Evolutionary conservation across 2,888 invertebrate species (phyloP).

Genomic region (Chalcosyrphus nemorum): DNA sequence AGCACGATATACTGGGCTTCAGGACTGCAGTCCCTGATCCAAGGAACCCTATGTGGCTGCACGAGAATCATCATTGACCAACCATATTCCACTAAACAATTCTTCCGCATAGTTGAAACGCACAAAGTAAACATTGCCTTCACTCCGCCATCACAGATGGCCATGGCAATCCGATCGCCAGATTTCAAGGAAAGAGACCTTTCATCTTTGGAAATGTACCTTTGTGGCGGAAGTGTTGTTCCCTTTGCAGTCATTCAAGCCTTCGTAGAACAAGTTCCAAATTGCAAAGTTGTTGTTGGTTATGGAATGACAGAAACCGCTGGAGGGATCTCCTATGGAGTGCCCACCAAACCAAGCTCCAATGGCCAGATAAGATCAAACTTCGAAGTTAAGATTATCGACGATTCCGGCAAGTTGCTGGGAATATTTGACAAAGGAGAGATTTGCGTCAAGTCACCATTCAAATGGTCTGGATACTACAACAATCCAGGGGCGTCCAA

Average conservation of each 20-base stretch:
- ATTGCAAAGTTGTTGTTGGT: conserved; percentile 53
- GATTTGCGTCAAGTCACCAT: conserved; percentile 55
- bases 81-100: conserved; percentile 63
- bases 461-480: conserved; percentile 73
- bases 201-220: conserved; percentile 61
- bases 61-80: conserved; percentile 74
- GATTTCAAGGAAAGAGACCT: conserved; percentile 66
- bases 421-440: conserved; percentile 71
- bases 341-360: conserved; percentile 47
- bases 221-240: conserved; percentile 73
- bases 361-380: conserved; percentile 65
- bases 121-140: conserved; percentile 68
- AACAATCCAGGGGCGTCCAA: conserved; percentile 57
- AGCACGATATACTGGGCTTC: conserved; percentile 75
- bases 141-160: conserved; percentile 74
- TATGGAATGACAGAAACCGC: conserved; percentile 75
- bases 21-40: conserved; percentile 64
- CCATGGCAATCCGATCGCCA: conserved; percentile 56
- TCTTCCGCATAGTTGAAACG: conserved; percentile 70
- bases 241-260: conserved; percentile 61
- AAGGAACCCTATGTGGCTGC: conserved; percentile 60
- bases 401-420: conserved; percentile 53
- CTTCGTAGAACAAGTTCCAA: conserved; percentile 54
- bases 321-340: conserved; percentile 16
- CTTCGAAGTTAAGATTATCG: conserved; percentile 73